Conservation (phyloP, 1,140 invertebrate species). For the Lycorma delicatula region DNA sequence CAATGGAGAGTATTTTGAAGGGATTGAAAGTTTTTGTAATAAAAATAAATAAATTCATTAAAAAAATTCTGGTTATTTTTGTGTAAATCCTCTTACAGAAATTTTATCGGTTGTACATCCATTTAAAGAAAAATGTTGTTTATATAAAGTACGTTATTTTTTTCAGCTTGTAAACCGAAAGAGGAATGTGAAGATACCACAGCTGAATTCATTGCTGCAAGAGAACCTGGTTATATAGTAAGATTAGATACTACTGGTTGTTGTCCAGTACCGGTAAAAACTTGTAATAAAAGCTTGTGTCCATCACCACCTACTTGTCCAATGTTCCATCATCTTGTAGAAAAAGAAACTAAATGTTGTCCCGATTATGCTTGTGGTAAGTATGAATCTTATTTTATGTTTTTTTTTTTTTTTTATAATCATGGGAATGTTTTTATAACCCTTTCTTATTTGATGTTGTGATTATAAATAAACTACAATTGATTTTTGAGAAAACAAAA, state of each 20-base stretch:
- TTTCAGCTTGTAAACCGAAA: background rate
- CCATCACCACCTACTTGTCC: background rate
- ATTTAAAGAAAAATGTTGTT: background rate
- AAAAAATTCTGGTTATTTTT: too few species aligned
- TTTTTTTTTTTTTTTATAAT: too few species aligned
- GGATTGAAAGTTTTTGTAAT: too few species aligned
- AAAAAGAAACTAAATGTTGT: background rate
- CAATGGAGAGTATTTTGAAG: too few species aligned
- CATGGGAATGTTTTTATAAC: background rate
- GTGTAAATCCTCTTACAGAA: background rate
- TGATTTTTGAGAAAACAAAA: too few species aligned
- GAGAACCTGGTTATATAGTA: background rate
- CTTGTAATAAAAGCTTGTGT: background rate
- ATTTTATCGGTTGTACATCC: background rate
- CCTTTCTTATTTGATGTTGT: too few species aligned
- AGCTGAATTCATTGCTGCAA: background rate
- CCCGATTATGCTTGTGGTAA: background rate
- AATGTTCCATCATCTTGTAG: background rate
- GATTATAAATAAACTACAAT: too few species aligned
- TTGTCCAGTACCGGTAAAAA: background rate
- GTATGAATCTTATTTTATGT: too few species aligned
- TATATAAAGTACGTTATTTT: background rate
- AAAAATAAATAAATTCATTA: conserved; percentile 9
- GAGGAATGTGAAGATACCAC: background rate
- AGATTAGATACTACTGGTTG: background rate